Conservation (phyloP, 37 sponge, comb jelly and placozoan genomes). For the Agelas oroides region DNA sequence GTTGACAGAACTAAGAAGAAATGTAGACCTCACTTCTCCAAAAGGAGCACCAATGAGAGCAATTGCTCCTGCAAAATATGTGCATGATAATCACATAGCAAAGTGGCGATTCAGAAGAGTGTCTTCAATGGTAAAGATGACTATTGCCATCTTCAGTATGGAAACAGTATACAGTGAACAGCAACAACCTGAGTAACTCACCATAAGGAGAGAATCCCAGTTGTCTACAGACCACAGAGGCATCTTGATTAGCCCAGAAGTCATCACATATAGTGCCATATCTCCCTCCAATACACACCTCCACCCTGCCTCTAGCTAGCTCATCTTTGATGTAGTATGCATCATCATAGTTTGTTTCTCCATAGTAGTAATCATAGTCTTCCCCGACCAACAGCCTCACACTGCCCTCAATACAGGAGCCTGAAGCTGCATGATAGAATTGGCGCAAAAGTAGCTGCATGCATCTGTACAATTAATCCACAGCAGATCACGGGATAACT, state of each 20-base stretch:
- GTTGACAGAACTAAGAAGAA: constrained; percentile 5
- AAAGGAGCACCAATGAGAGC: not conserved
- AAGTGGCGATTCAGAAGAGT: too few species aligned
- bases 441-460: too few species aligned
- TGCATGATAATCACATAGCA: too few species aligned
- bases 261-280: constrained; percentile 24
- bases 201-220: constrained; percentile 45
- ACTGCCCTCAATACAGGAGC: constrained; percentile 34
- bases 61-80: constrained; percentile 5
- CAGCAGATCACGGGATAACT: too few species aligned
- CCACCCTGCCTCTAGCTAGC: constrained; percentile 36
- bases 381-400: constrained; percentile 64
- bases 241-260: constrained; percentile 14
- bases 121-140: too few species aligned
- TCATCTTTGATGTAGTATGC: constrained; percentile 18
- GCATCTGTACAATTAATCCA: too few species aligned
- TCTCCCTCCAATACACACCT: constrained; percentile 28
- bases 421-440: not conserved
- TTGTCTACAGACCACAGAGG: constrained; percentile 32
- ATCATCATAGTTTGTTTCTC: constrained; percentile 5
- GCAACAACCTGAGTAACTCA: not conserved
- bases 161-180: not conserved
- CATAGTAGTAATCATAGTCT: constrained; percentile 27
- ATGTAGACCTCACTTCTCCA: not conserved
- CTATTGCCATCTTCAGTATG: too few species aligned